These are phyloP conservation scores for Enteromius paludinosus DNA, from an alignment of 2,797 vertebrate genomes.

Conservation along the genomic window DNA sequence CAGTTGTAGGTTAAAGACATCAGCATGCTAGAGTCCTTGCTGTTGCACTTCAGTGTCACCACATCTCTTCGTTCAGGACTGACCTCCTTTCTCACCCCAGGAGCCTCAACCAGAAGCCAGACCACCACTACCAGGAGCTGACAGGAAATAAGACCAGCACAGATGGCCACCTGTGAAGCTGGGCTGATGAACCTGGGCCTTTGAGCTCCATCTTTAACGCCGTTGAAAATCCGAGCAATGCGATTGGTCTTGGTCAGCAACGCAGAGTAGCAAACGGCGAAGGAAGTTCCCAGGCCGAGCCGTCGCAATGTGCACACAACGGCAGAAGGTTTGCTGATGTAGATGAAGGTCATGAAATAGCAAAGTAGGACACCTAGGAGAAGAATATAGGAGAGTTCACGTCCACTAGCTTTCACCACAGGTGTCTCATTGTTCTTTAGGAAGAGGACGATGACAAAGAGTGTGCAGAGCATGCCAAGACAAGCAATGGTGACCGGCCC, in stretches of 20 bases:
- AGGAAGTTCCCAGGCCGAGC: conserved; percentile 92
- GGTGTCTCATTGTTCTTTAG: conserved; percentile 92
- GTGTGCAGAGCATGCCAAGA: conserved; percentile 91
- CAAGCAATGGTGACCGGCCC: conserved; percentile 94
- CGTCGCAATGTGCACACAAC: conserved; percentile 91
- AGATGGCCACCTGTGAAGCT: conserved; percentile 94
- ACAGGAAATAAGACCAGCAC: conserved; percentile 92
- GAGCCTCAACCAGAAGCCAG: conserved; percentile 93
- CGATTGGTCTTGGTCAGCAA: conserved; percentile 98
- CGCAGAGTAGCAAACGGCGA: conserved; percentile 95
- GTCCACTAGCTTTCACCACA: conserved; percentile 94
- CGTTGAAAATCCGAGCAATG: conserved; percentile 94
- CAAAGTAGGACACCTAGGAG: conserved; percentile 94
- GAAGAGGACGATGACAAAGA: conserved; percentile 90
- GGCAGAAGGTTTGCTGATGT: conserved; percentile 92
- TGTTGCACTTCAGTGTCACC: conserved; percentile 95
- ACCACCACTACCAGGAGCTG: conserved; percentile 91
- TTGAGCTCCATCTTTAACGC: conserved; percentile 92
- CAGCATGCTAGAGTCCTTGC: conserved; percentile 94
- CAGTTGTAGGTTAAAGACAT: conserved; percentile 95
- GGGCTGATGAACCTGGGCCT: conserved; percentile 96
- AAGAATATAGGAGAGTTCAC: conserved; percentile 96
- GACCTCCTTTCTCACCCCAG: conserved; percentile 93
- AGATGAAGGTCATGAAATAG: conserved; percentile 98
- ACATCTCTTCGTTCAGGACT: conserved; percentile 90